Evolutionary conservation across 2,113 vertebrate species (phyloP).

Genomic region (Oenanthe oenanthe): DNA sequence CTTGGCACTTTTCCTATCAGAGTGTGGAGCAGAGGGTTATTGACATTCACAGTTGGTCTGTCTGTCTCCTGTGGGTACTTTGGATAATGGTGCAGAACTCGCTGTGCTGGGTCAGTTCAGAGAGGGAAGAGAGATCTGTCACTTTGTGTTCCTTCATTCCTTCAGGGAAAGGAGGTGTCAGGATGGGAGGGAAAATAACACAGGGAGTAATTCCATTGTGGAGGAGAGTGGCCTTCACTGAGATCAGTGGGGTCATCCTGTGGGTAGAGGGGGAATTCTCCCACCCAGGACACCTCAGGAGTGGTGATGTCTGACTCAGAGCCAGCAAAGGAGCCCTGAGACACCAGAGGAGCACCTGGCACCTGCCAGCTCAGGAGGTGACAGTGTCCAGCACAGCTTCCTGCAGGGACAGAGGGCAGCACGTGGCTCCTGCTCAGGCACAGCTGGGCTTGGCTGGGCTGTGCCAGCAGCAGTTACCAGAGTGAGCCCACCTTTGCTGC

Average conservation of each 20-base stretch:
- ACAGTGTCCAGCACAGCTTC: background rate
- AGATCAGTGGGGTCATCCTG: background rate
- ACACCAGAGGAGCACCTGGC: background rate
- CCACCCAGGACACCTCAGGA: background rate
- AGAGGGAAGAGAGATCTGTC: background rate
- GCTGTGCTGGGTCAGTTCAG: background rate
- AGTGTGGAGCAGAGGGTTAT: background rate
- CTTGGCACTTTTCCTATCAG: background rate
- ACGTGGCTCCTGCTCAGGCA: background rate
- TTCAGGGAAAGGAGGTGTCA: background rate
- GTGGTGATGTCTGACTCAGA: background rate
- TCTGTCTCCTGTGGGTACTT: background rate
- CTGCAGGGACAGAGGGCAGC: background rate
- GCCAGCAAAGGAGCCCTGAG: background rate
- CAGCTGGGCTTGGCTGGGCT: background rate
- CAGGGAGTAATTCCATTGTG: fast-evolving
- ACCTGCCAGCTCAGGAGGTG: background rate
- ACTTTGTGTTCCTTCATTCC: background rate
- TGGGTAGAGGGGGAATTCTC: background rate
- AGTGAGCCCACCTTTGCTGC: background rate
- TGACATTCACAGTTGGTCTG: background rate
- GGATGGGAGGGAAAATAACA: background rate
- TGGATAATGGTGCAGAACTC: background rate
- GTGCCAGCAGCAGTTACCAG: background rate
- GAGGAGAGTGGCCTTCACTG: background rate